Base-by-base conservation (phyloP, 1,140 invertebrate genomes). In the Anoplolepis gracilipes region DNA sequence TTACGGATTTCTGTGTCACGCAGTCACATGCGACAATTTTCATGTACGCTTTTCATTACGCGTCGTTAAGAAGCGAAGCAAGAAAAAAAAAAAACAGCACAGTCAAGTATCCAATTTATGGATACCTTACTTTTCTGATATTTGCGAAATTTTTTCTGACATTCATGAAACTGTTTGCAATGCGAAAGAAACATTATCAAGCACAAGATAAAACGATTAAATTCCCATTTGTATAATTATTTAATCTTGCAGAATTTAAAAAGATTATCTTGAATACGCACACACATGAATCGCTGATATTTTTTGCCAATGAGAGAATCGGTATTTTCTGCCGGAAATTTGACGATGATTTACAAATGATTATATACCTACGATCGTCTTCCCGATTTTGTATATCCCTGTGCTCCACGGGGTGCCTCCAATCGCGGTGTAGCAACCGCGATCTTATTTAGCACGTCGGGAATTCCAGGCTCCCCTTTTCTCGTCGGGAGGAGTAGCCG, bases 381-480 rank as follows among this genome's bases (percentile, higher is more conserved):
- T 73, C 36, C 53, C 10, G 11, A 11, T 55, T 39, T 46, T 36
- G n/a, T n/a, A 46, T 36, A 53, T 59, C 75, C 42, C 75, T 85
- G 72, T 67, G 69, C 77, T 59, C 73, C 33, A n/a, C 76, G 75
- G 86, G 84, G 62, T 85, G 73, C 73, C 59, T 46, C 70, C 49
- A 67, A 36, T 75, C 19, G 86, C 46, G 46, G 42, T 33, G 61
- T n/a, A 49, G 57, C 65, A 39, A 77, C 61, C 39, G 70, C 77
- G 84, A 89, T 76, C 86, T 90, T 90, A 90, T 87, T 90, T 90
- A 90, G 81, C 76, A 49, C 85, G 72, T 53, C 65, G 33, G 57
- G 88, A 90, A 90, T 90, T 82, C 78, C 76, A 82, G 65, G n/a
- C 11, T 39, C n/a, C 46, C 61, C 57, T 88, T 61, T 49, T 49